Evolutionary conservation across 2,113 vertebrate species (phyloP).

Genomic region (Gymnobelideus leadbeateri): DNA sequence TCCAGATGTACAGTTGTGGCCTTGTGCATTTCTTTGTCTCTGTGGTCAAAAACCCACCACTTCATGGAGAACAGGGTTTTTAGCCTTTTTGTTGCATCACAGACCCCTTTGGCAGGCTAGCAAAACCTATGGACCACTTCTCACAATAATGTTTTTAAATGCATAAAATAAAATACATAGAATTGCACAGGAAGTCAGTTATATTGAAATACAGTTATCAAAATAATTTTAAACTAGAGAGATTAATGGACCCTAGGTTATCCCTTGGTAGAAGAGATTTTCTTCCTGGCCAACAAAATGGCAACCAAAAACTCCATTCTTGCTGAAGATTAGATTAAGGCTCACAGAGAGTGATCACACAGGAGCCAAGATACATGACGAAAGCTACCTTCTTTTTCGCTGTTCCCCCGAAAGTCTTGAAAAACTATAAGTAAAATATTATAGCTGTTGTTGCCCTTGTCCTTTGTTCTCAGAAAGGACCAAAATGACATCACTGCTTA

Average conservation of each 20-base stretch:
- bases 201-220: not conserved
- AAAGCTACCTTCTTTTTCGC: not conserved
- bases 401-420: not conserved
- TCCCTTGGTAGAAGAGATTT: not conserved
- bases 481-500: too few species aligned
- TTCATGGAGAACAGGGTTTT: not conserved
- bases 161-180: not conserved
- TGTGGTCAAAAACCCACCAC: not conserved
- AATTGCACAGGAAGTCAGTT: not conserved
- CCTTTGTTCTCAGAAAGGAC: too few species aligned
- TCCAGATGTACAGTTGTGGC: not conserved
- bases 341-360: not conserved
- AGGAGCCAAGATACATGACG: not conserved
- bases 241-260: not conserved
- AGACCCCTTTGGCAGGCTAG: not conserved
- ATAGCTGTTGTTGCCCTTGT: not conserved
- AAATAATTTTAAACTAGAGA: not conserved
- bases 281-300: not conserved
- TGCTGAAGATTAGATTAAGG: constrained; percentile 33
- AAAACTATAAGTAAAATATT: not conserved
- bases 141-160: not conserved
- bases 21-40: constrained; percentile 42
- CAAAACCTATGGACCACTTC: not conserved
- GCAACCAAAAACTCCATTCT: not conserved
- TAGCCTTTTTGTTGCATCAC: not conserved